Conservation (phyloP, 2,888 invertebrate species). For the Macrosiphum euphorbiae region DNA sequence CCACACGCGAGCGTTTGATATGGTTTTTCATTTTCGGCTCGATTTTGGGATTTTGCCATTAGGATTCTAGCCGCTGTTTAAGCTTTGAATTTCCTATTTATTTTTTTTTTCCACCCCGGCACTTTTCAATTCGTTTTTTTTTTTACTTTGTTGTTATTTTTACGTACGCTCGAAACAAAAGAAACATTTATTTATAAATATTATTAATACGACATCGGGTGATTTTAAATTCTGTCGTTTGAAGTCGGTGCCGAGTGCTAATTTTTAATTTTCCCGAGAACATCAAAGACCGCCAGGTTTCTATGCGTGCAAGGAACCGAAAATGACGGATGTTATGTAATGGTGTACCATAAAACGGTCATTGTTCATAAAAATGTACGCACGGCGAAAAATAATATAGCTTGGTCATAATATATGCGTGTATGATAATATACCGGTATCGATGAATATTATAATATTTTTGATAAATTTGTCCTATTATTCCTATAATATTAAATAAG, state of each 20-base stretch:
- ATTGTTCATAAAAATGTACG: neutral
- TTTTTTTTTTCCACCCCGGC: neutral
- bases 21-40: slow-evolving; percentile 41
- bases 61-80: neutral
- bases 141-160: slow-evolving; percentile 56
- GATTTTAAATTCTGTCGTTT: slow-evolving; percentile 42
- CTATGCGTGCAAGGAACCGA: slow-evolving; percentile 5
- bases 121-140: neutral
- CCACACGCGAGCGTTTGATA: neutral
- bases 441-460: neutral
- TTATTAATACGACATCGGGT: slow-evolving; percentile 38
- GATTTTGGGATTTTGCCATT: slow-evolving; percentile 48
- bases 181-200: slow-evolving; percentile 59
- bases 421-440: neutral
- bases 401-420: neutral
- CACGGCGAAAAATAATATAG: neutral
- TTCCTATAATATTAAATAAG: neutral
- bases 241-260: slow-evolving; percentile 57
- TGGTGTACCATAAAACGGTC: neutral
- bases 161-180: slow-evolving; percentile 27
- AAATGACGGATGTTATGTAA: slow-evolving; percentile 32
- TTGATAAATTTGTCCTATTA: neutral
- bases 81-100: slow-evolving; percentile 12
- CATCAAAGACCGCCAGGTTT: slow-evolving; percentile 41
- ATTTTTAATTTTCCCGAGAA: slow-evolving; percentile 50